phyloP scores from a whole-genome alignment of 2,797 vertebrate genomes.

The Muscicapa comitata region DNA sequence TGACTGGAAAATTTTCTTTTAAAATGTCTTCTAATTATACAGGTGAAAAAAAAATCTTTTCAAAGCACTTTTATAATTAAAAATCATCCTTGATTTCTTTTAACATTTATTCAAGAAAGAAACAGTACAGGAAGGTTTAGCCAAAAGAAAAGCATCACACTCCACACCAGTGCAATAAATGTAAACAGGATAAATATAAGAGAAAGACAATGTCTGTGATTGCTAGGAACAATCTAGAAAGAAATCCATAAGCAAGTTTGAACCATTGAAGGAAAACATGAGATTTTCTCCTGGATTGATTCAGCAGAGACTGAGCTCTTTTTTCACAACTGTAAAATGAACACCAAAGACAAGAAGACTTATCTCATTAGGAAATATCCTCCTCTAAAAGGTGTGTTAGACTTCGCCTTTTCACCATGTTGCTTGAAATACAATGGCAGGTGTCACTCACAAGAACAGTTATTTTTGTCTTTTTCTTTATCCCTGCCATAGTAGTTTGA shows the following conservation, averaged over 20 bases:
- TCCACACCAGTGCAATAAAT: neutral
- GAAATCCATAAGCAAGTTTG: neutral
- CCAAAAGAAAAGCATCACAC: neutral
- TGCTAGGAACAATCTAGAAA: neutral
- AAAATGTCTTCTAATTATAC: constrained; percentile 54
- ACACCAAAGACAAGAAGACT: neutral
- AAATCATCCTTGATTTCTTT: constrained; percentile 44
- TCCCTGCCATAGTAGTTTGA: neutral
- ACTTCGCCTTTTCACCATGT: neutral
- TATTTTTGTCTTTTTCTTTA: neutral
- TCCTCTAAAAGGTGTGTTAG: neutral
- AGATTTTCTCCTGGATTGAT: neutral
- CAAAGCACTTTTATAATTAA: constrained; percentile 49
- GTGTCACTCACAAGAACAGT: neutral
- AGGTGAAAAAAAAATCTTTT: constrained; percentile 51
- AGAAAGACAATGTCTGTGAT: neutral
- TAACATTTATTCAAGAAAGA: constrained; percentile 29
- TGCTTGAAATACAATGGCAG: neutral
- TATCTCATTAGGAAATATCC: neutral
- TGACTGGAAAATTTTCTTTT: constrained; percentile 59
- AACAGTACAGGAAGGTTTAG: neutral
- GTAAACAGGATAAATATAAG: neutral
- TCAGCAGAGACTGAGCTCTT: neutral
- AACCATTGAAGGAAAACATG: neutral
- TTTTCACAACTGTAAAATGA: neutral